Evolutionary conservation across 2,113 vertebrate genomes (phyloP).

Genomic region (Sigmodon hispidus): DNA sequence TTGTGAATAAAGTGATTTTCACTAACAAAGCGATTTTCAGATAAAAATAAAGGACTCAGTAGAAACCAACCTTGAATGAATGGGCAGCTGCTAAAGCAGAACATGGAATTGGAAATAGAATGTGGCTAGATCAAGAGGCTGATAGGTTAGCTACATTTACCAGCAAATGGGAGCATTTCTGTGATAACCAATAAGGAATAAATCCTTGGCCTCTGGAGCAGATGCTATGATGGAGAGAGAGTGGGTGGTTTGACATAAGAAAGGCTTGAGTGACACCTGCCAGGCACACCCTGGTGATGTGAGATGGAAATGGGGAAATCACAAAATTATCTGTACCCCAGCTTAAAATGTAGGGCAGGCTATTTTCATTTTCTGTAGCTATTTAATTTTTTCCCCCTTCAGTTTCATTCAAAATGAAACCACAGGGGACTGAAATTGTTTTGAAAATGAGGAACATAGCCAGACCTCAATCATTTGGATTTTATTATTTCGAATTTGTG

Average conservation of each 20-base stretch:
- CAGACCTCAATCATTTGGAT: constrained; percentile 65
- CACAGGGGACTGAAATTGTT: constrained; percentile 38
- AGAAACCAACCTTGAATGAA: neutral
- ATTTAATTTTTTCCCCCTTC: neutral
- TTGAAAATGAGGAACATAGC: constrained; percentile 42
- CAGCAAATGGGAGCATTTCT: neutral
- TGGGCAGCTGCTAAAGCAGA: neutral
- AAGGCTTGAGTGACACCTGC: neutral
- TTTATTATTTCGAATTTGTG: constrained; percentile 61
- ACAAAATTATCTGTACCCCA: neutral
- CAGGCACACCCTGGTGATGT: neutral
- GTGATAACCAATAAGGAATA: neutral
- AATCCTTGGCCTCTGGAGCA: neutral
- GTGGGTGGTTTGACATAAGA: neutral
- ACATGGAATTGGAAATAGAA: neutral
- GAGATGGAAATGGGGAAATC: neutral
- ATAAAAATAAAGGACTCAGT: neutral
- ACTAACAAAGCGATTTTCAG: neutral
- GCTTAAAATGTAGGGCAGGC: neutral
- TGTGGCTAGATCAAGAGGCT: neutral
- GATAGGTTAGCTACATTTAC: neutral
- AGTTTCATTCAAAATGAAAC: constrained; percentile 37
- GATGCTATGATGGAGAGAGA: neutral
- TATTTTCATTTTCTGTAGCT: neutral
- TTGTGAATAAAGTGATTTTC: neutral